These are phyloP conservation scores for Epistrophella euchroma DNA, from an alignment of 2,888 invertebrate genomes.

Conservation along the genomic window DNA sequence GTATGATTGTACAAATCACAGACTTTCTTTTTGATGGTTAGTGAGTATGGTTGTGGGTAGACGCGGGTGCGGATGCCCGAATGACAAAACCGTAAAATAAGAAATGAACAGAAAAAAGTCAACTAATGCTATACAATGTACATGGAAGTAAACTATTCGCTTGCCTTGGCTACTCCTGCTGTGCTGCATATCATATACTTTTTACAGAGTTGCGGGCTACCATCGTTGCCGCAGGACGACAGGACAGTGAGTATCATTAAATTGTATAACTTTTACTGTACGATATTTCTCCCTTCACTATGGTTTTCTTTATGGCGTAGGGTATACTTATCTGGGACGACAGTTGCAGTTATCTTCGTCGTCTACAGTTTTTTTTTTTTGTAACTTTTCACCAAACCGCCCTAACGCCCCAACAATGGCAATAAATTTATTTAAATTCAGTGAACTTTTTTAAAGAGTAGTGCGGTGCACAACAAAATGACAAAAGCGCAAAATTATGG, in stretches of 20 bases:
- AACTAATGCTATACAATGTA: constrained; percentile 64
- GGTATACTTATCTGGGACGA: constrained; percentile 42
- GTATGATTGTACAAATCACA: constrained; percentile 73
- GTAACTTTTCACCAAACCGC: background rate
- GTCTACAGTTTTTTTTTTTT: constrained; percentile 27
- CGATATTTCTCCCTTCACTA: constrained; percentile 37
- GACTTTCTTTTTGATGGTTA: constrained; percentile 44
- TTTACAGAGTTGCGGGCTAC: constrained; percentile 37
- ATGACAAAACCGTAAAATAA: background rate
- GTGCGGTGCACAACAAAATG: constrained; percentile 6
- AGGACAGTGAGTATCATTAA: constrained; percentile 63
- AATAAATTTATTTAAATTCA: constrained; percentile 73
- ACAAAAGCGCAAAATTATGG: background rate
- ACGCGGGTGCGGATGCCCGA: too few species aligned
- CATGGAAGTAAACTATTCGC: constrained; percentile 66
- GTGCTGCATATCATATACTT: constrained; percentile 47
- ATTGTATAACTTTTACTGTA: constrained; percentile 71
- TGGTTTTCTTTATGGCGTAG: background rate
- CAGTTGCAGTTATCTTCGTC: constrained; percentile 39
- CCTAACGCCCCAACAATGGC: constrained; percentile 40
- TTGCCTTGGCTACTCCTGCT: constrained; percentile 7
- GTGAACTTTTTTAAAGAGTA: constrained; percentile 41
- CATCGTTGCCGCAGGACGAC: constrained; percentile 58
- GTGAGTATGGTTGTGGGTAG: background rate
- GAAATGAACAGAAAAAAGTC: constrained; percentile 28